Evolutionary conservation across 1,140 invertebrate species (phyloP).

Genomic region (Drosophila parvula): DNA sequence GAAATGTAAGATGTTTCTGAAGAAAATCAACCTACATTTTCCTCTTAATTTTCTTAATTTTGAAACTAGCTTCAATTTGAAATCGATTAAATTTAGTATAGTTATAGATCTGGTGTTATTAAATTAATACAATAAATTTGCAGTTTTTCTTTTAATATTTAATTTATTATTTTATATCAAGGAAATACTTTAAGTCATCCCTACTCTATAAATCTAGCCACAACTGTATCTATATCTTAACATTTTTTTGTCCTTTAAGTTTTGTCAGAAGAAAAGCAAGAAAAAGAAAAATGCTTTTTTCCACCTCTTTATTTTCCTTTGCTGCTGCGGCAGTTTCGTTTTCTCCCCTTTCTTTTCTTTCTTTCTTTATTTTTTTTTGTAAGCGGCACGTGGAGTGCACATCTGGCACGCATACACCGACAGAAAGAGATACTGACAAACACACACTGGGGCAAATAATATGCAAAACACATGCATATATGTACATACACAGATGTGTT

Average conservation of each 20-base stretch:
- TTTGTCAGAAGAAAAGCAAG: slow-evolving; percentile 41
- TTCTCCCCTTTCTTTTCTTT: slow-evolving; percentile 5
- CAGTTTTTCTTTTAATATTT: not conserved
- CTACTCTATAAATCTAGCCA: not conserved
- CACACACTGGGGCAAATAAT: slow-evolving; percentile 31
- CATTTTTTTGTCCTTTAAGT: slow-evolving; percentile 52
- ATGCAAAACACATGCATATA: slow-evolving; percentile 44
- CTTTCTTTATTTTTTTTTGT: slow-evolving; percentile 37
- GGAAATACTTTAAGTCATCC: not conserved
- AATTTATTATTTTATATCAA: not conserved
- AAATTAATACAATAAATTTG: not conserved
- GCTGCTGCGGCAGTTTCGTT: slow-evolving; percentile 54
- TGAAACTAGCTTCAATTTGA: not conserved
- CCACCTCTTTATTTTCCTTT: slow-evolving; percentile 45
- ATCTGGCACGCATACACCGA: slow-evolving; percentile 63
- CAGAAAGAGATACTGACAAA: slow-evolving; percentile 1
- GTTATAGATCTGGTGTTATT: no score
- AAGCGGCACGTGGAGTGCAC: slow-evolving; percentile 72
- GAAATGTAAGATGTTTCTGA: not conserved
- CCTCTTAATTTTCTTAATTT: not conserved
- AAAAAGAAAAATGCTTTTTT: slow-evolving; percentile 43
- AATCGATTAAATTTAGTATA: no score
- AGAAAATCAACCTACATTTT: not conserved
- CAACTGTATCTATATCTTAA: slow-evolving; percentile 14
- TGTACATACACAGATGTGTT: slow-evolving; percentile 36